These are phyloP conservation scores for Pegoplata infirma DNA, from an alignment of 2,888 invertebrate genomes.

Conservation along the genomic window DNA sequence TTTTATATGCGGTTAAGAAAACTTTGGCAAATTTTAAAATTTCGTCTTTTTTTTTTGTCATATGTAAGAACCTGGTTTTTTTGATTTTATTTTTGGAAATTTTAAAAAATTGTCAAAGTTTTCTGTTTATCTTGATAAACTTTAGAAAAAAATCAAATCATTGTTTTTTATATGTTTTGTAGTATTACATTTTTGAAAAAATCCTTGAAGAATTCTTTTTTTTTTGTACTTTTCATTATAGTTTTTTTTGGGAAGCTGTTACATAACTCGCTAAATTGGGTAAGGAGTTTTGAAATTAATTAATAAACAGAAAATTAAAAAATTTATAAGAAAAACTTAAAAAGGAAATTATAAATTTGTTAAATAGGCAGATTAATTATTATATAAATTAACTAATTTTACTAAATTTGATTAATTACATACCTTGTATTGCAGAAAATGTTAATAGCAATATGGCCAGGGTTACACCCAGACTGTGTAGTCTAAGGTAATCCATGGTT, in stretches of 20 bases:
- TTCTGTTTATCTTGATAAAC: slow-evolving; percentile 67
- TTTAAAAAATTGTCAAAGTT: slow-evolving; percentile 74
- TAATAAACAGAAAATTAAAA: slow-evolving; percentile 16
- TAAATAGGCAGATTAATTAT: slow-evolving; percentile 43
- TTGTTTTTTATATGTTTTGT: slow-evolving; percentile 63
- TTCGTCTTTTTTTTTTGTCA: slow-evolving; percentile 9
- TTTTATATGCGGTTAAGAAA: slow-evolving; percentile 59
- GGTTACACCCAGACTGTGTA: slow-evolving; percentile 48
- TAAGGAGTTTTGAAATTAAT: slow-evolving; percentile 54
- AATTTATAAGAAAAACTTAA: slow-evolving; percentile 22
- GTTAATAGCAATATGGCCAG: slow-evolving; percentile 49
- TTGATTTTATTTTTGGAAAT: slow-evolving; percentile 59
- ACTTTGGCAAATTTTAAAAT: slow-evolving; percentile 74
- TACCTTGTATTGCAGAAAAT: slow-evolving; percentile 43
- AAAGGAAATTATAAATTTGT: slow-evolving; percentile 13
- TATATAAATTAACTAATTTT: slow-evolving; percentile 38
- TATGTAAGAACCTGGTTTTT: not conserved
- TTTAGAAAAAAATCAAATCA: slow-evolving; percentile 76
- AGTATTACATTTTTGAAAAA: slow-evolving; percentile 24
- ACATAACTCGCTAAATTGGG: slow-evolving; percentile 60
- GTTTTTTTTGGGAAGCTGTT: slow-evolving; percentile 58
- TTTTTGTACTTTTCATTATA: slow-evolving; percentile 45
- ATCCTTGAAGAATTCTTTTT: slow-evolving; percentile 19
- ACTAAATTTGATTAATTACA: slow-evolving; percentile 14
- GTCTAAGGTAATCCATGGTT: slow-evolving; percentile 36